These are phyloP conservation scores for Oenanthe melanoleuca DNA, from an alignment of 2,113 vertebrate genomes.

Conservation along the genomic window DNA sequence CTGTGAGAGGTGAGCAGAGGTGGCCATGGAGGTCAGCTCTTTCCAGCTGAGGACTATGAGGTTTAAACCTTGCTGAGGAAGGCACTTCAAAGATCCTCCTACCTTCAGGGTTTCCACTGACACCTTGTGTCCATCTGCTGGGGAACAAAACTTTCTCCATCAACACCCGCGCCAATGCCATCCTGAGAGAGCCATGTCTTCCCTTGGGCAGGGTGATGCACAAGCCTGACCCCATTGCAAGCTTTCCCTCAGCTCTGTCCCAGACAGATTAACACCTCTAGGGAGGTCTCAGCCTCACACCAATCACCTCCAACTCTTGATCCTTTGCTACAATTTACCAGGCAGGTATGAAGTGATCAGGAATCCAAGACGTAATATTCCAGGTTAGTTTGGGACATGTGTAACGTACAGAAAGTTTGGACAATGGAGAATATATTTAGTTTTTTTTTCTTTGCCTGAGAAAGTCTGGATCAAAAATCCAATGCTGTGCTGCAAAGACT, in stretches of 20 bases:
- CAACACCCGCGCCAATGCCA: fast-evolving
- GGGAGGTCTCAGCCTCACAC: neutral
- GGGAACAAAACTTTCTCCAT: neutral
- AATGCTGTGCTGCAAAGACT: neutral
- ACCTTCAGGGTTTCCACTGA: neutral
- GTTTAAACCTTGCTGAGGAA: neutral
- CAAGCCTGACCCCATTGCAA: neutral
- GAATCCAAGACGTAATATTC: neutral
- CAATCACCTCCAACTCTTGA: neutral
- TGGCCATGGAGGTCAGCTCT: fast-evolving
- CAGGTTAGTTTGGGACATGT: neutral
- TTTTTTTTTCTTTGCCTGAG: neutral
- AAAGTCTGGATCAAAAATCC: neutral
- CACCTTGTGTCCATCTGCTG: neutral
- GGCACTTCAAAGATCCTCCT: fast-evolving
- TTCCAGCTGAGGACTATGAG: neutral
- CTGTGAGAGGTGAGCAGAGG: neutral
- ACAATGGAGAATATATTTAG: neutral
- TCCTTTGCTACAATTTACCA: neutral
- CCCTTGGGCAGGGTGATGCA: neutral
- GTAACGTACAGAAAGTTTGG: neutral
- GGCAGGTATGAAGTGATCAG: neutral
- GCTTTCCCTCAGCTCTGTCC: neutral
- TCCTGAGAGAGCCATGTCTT: neutral
- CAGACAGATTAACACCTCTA: neutral